Base-by-base conservation (phyloP, 2,797 vertebrate genomes). In the Enteromius trimaculatus region DNA sequence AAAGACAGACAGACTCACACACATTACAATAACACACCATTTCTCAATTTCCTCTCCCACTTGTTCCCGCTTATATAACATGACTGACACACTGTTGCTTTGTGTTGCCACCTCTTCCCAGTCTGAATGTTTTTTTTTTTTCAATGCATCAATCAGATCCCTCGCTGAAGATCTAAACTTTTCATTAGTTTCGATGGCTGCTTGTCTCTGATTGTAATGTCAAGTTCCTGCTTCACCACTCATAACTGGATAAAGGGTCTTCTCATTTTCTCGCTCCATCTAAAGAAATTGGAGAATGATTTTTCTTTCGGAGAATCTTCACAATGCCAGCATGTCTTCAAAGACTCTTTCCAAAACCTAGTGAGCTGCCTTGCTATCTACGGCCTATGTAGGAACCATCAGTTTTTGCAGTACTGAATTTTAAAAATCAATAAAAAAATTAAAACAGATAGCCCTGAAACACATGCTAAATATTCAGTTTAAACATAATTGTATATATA, bases 181-280 rank as follows among this genome's bases (percentile, higher is more conserved):
- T 84, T 87, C 83, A 87, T 87, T 84, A 80, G 77, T 84, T 87
- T 49, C 72, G 72, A 68, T 82, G 70, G 53, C 69, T 86, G 70
- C 80, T 84, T 74, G 37, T 55, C 80, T 79, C 71, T 88, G 83
- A 88, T 88, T 81, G 83, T 80, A 80, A 81, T 79, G 80, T 84
- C 75, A 87, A 55, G 81, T 82, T 82, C 62, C 71, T 85, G 42
- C 74, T 85, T 85, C 62, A 84, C 86, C 87, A 87, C 88, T 89
- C 86, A 86, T 89, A 90, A 92, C 87, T 85, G 85, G 87, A 89
- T 89, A 62, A 84, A 87, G 83, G 69, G 81, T 80, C 69, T 74
- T 79, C 76, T 77, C 60, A 70, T 71, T 81, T 81, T 80, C 44
- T 85, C 9, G 7, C 70, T 85, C 64, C 26, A 79, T 72, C n/a